phyloP scores from a whole-genome alignment of 2,113 vertebrate genomes.

The Taxidea taxus region DNA sequence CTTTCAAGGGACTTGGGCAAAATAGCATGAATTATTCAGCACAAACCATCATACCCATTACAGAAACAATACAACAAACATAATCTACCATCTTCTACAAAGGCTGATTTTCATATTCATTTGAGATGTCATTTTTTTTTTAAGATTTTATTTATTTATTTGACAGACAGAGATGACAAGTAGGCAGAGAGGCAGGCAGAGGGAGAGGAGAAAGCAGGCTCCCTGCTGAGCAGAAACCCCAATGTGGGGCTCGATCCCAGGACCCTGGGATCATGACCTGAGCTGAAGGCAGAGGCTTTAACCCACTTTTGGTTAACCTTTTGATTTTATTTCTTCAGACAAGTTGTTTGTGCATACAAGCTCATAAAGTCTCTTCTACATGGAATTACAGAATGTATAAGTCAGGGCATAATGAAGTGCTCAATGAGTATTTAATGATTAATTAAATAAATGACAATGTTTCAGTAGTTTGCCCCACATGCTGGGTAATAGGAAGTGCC shows the following conservation, averaged over 20 bases:
- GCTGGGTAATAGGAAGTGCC: neutral
- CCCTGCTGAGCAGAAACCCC: too few relatives aligned
- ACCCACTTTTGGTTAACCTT: too few relatives aligned
- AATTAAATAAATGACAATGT: constrained; percentile 41
- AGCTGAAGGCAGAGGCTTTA: too few relatives aligned
- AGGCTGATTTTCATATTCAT: constrained; percentile 42
- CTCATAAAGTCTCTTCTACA: constrained; percentile 34
- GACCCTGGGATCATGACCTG: too few relatives aligned
- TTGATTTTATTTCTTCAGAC: constrained; percentile 59
- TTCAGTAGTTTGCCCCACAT: neutral
- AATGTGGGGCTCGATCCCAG: too few relatives aligned
- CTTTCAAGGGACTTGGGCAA: constrained; percentile 46
- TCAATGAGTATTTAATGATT: constrained; percentile 28
- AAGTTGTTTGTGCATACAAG: constrained; percentile 26
- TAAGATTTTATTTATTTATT: too few relatives aligned
- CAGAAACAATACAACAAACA: constrained; percentile 54
- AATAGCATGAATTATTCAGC: constrained; percentile 64
- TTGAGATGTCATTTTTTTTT: neutral
- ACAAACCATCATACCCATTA: constrained; percentile 38
- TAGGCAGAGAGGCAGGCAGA: too few relatives aligned
- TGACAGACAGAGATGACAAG: too few relatives aligned
- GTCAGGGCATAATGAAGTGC: neutral
- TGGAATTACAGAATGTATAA: constrained; percentile 46
- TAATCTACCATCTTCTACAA: constrained; percentile 1
- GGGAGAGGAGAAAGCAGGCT: too few relatives aligned